Conservation (phyloP, 2,113 vertebrate species). For the Pontoporia blainvillei region DNA sequence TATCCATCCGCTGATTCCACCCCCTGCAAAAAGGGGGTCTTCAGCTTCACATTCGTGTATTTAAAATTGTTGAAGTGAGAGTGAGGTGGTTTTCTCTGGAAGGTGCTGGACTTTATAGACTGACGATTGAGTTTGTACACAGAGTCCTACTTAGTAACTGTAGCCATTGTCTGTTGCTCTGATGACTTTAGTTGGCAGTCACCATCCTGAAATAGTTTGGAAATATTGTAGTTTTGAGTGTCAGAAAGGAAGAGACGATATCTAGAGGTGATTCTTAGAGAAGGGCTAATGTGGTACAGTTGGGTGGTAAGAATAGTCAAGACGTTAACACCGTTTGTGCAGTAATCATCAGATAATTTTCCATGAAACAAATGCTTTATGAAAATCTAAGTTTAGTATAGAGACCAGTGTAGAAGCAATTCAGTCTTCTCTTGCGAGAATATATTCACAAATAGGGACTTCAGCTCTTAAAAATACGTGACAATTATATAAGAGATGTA, state of each 20-base stretch:
- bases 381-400: conserved; percentile 50
- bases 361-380: conserved; percentile 56
- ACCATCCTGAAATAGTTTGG: conserved; percentile 38
- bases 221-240: conserved; percentile 38
- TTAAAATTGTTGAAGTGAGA: conserved; percentile 18
- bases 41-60: neutral
- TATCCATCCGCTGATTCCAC: neutral
- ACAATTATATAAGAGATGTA: conserved; percentile 63
- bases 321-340: conserved; percentile 51
- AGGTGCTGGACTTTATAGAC: conserved; percentile 34
- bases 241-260: conserved; percentile 40
- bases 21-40: neutral
- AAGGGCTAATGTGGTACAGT: conserved; percentile 45
- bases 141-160: conserved; percentile 53
- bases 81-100: neutral
- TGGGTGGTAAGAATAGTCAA: conserved; percentile 60
- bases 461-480: conserved; percentile 50
- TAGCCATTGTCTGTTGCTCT: conserved; percentile 52
- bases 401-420: conserved; percentile 30
- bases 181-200: conserved; percentile 52
- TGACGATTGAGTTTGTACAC: conserved; percentile 46
- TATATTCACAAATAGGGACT: neutral
- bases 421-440: neutral
- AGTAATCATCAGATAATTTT: conserved; percentile 65
- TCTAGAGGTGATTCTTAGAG: conserved; percentile 47